Evolutionary conservation across 2,797 vertebrate species (phyloP).

Genomic region (Graptemys geographica): DNA sequence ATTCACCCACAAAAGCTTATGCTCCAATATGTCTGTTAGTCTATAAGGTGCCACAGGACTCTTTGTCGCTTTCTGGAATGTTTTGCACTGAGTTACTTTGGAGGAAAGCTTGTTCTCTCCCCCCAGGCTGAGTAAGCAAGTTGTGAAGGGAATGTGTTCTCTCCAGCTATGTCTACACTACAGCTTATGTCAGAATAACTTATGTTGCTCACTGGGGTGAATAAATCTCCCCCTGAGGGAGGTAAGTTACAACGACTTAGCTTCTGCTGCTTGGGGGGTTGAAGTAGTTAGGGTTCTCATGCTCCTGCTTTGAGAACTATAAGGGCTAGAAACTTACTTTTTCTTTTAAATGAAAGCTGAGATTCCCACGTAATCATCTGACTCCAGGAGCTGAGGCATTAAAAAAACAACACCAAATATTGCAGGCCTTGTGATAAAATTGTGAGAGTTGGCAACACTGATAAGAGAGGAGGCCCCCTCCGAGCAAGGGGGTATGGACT

Average conservation of each 20-base stretch:
- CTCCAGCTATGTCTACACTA: neutral
- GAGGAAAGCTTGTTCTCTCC: rapidly evolving
- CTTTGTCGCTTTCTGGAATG: neutral
- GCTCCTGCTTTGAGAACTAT: neutral
- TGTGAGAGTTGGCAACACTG: neutral
- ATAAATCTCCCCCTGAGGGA: too few relatives aligned
- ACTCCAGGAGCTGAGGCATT: neutral
- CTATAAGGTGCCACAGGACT: too few relatives aligned
- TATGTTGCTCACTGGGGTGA: too few relatives aligned
- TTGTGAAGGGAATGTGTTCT: neutral
- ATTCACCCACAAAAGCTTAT: too few relatives aligned
- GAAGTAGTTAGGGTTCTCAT: neutral
- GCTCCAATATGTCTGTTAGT: too few relatives aligned
- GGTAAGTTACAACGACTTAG: too few relatives aligned
- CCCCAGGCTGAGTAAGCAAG: neutral
- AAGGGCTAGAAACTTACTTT: neutral
- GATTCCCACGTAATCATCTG: conserved; percentile 20
- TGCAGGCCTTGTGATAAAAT: neutral
- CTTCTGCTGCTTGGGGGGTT: too few relatives aligned
- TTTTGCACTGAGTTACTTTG: neutral
- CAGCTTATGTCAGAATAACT: too few relatives aligned
- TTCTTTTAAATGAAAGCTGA: neutral
- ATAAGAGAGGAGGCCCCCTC: neutral
- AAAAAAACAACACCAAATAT: neutral
- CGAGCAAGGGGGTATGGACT: neutral